Evolutionary conservation across 1,140 invertebrate genomes (phyloP), one percentile per base, ranked within the genome.

Genomic region (Drosophila ambigua): DNA sequence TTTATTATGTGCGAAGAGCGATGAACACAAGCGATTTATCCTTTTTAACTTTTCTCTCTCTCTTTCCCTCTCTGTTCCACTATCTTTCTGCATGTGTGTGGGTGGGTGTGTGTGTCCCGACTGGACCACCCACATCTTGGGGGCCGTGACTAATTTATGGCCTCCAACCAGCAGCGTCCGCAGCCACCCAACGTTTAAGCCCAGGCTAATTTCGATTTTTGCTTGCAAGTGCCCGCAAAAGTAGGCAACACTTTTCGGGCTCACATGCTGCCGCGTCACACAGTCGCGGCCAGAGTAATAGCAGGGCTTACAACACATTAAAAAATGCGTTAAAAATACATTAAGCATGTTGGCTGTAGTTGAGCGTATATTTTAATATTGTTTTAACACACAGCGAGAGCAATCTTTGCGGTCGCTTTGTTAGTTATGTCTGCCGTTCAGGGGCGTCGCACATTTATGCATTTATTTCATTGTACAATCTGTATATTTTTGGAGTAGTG

Each of bases 21-120:
- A 85, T 90, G 85, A 90, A 83, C 85, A 90, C 87, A 90, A 89
- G 87, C 85, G 87, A 90, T 89, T 90, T 90, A 90, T 90, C 88
- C 88, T 90, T 90, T 90, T 90, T 90, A 81, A 81, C 79, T 90
- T 85, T 83, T 84, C 45, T 83, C 78, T 73, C 45, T 57, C 62
- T 75, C 49, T 59, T 51, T 61, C 31, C 26, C 4, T 60, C 16
- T 48, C 48, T 61, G 26, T 31, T 9, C 44, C 41, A 51, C 31
- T 39, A 57, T 44, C 41, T 50, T 15, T 43, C 15, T 59, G 55
- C 20, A 55, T 69, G 23, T 61, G 45, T 43, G 48, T 68, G 59
- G 39, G 28, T 31, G 39, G 20, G 50, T 69, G 41, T 74, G 48
- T 81, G 71, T 57, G 78, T 67, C 54, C 54, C 72, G 58, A 66